Evolutionary conservation across 2,113 vertebrate genomes (phyloP).

Genomic region (Epinephelus moara): DNA sequence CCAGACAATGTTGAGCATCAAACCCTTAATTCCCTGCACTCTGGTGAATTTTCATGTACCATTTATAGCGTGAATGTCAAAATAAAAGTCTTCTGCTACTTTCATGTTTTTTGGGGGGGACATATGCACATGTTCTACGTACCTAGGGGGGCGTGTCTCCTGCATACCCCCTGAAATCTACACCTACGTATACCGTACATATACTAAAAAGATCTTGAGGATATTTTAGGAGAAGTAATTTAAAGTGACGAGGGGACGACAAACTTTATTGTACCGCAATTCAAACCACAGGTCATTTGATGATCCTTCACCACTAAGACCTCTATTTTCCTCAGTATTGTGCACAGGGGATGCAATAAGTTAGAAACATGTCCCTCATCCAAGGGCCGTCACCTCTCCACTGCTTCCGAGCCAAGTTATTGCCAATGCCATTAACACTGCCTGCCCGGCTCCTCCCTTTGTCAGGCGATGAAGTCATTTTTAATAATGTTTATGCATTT

Average conservation of each 20-base stretch:
- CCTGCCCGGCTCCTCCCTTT: slow-evolving; percentile 13
- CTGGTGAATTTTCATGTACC: too few species aligned
- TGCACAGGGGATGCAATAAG: slow-evolving; percentile 33
- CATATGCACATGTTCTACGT: too few species aligned
- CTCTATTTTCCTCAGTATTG: not conserved
- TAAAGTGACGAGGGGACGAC: not conserved
- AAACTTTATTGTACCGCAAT: not conserved
- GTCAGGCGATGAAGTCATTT: slow-evolving; percentile 19
- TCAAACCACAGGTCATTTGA: slow-evolving; percentile 2
- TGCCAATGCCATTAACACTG: slow-evolving; percentile 20
- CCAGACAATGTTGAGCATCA: too few species aligned
- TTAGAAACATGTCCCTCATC: slow-evolving; percentile 12
- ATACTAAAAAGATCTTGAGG: not conserved
- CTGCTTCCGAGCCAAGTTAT: slow-evolving; percentile 23
- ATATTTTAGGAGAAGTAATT: not conserved
- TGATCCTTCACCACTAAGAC: not conserved
- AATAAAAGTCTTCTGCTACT: too few species aligned
- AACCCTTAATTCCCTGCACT: too few species aligned
- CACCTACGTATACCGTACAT: not conserved
- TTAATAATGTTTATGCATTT: slow-evolving; percentile 40
- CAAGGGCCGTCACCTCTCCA: slow-evolving; percentile 10
- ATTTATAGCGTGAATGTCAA: too few species aligned
- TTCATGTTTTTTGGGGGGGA: too few species aligned
- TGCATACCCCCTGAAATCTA: too few species aligned
- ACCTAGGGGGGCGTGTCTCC: too few species aligned